Percentiles rank a stretch among this genome's conserved stretches.
phyloP scores from a whole-genome alignment of 1,140 invertebrate species.

The Drosophila orosa region DNA sequence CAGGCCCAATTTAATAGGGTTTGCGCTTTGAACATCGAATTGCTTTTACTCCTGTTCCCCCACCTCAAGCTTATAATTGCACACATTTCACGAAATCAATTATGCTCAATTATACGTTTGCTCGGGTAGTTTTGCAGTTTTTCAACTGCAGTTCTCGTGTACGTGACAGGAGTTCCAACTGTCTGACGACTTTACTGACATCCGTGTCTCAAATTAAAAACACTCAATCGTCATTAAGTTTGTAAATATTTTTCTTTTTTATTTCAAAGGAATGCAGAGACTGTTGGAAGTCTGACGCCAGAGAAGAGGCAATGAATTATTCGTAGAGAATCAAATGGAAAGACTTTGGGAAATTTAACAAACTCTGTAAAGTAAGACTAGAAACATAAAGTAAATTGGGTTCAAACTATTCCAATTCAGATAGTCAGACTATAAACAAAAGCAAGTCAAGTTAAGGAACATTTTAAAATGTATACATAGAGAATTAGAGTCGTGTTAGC shows the following conservation, averaged over 20 bases:
- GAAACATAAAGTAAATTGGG: too few relatives aligned
- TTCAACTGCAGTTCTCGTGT: conserved; percentile 27
- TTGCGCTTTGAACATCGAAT: conserved; percentile 25
- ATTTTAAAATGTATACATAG: too few relatives aligned
- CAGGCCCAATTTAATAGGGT: conserved; percentile 13
- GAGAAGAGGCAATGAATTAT: background rate
- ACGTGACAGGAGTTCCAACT: conserved; percentile 48
- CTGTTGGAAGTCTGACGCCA: background rate
- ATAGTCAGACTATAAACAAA: too few relatives aligned
- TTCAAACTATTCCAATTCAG: too few relatives aligned
- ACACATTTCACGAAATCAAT: conserved; percentile 67
- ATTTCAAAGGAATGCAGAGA: background rate
- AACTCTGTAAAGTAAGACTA: background rate
- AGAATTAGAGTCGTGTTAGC: too few relatives aligned
- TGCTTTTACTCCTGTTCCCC: conserved; percentile 48
- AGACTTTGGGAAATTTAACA: background rate
- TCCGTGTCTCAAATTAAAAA: conserved; percentile 31
- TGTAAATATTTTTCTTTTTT: conserved; percentile 1
- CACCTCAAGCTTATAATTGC: conserved; percentile 49
- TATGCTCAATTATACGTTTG: conserved; percentile 68
- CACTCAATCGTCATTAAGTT: conserved; percentile 49
- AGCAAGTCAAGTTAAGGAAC: too few relatives aligned
- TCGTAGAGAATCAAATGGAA: background rate
- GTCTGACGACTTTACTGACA: conserved; percentile 3
- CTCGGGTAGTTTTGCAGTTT: conserved; percentile 28